Conservation (phyloP, 2,113 vertebrate species). For the Mormyrus iriodes region DNA sequence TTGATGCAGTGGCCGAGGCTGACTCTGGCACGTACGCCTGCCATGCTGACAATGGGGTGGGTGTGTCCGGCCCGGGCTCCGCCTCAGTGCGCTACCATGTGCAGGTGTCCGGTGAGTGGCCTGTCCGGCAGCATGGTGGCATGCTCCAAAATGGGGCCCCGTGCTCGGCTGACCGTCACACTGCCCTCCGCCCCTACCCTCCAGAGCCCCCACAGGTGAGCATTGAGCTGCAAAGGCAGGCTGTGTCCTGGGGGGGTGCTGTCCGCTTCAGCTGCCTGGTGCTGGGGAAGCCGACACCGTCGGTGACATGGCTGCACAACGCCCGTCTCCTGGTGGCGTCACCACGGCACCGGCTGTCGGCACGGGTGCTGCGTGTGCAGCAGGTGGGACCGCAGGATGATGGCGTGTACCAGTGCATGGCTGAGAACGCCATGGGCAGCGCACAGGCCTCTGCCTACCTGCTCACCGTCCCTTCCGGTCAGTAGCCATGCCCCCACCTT, state of each 20-base stretch:
- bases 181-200: not conserved
- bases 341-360: conserved; percentile 67
- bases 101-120: conserved; percentile 85
- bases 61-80: conserved; percentile 48
- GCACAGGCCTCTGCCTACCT: conserved; percentile 82
- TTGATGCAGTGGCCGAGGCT: conserved; percentile 75
- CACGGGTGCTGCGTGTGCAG: conserved; percentile 61
- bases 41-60: conserved; percentile 78
- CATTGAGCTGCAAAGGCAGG: conserved; percentile 59
- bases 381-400: conserved; percentile 81
- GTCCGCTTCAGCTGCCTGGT: conserved; percentile 84
- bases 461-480: conserved; percentile 68
- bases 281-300: conserved; percentile 80
- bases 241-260: conserved; percentile 73
- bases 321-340: conserved; percentile 68
- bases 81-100: conserved; percentile 82
- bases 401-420: conserved; percentile 95
- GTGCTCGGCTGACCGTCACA: not conserved
- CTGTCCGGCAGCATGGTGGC: not conserved
- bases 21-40: conserved; percentile 89
- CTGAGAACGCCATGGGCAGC: conserved; percentile 86
- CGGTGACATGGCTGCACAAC: conserved; percentile 83
- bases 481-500: conserved; percentile 13
- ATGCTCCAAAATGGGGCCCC: not conserved
- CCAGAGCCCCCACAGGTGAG: conserved; percentile 2